These are phyloP conservation scores for Priocnemis perturbator DNA, from an alignment of 2,888 invertebrate genomes.

Conservation along the genomic window DNA sequence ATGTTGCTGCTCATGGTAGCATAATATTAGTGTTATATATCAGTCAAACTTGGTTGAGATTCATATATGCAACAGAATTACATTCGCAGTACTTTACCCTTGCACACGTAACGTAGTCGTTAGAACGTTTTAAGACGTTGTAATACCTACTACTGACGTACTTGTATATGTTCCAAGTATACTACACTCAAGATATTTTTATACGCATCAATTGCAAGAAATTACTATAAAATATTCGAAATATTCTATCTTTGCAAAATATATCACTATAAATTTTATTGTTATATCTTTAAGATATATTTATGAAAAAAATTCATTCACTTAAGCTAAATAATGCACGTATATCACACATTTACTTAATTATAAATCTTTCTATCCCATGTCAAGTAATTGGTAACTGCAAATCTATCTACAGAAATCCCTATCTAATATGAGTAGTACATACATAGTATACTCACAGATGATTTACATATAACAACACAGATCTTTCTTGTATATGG, in stretches of 20 bases:
- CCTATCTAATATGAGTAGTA: no score
- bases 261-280: no score
- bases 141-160: conserved; percentile 4
- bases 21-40: neutral
- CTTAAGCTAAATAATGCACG: neutral
- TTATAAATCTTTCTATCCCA: neutral
- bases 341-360: conserved; percentile 8
- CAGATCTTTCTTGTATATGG: neutral
- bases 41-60: conserved; percentile 13
- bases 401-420: neutral
- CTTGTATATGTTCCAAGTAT: conserved; percentile 13
- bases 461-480: neutral
- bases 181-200: conserved; percentile 2
- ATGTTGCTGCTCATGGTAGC: neutral
- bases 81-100: neutral
- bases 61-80: conserved; percentile 17
- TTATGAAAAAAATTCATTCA: neutral
- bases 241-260: no score
- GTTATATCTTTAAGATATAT: no score
- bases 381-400: neutral
- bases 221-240: no score
- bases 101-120: neutral
- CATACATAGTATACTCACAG: no score
- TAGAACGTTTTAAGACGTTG: no score
- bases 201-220: neutral